Conservation (phyloP, 30 jellyfish, hydroid and myxozoan genomes). For the Chironex yamaguchii region DNA sequence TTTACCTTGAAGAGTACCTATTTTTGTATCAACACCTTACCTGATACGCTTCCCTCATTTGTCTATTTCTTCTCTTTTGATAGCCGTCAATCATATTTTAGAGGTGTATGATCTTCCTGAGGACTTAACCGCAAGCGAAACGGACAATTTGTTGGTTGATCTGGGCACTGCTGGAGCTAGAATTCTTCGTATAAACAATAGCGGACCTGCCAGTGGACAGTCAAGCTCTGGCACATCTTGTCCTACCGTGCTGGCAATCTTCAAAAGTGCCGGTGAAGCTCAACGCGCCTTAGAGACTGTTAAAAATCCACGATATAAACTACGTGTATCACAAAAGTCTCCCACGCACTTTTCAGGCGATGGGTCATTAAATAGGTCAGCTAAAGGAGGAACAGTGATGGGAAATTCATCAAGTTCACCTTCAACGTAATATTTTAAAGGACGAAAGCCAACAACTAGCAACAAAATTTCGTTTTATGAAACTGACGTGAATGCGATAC, state of each 20-base stretch:
- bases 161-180: slow-evolving; percentile 84
- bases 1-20: not conserved
- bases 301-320: slow-evolving; percentile 81
- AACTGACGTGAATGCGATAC: no score
- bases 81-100: slow-evolving; percentile 90
- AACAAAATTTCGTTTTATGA: no score
- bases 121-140: slow-evolving; percentile 67
- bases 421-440: not conserved
- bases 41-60: not conserved
- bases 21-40: not conserved
- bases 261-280: slow-evolving; percentile 92
- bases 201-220: slow-evolving; percentile 75
- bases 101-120: slow-evolving; percentile 93
- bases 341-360: slow-evolving; percentile 92
- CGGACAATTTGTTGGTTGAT: slow-evolving; percentile 77
- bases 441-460: not conserved
- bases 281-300: slow-evolving; percentile 88
- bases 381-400: slow-evolving; percentile 17
- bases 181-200: slow-evolving; percentile 81
- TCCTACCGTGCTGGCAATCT: slow-evolving; percentile 90
- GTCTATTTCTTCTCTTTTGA: not conserved
- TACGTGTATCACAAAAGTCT: slow-evolving; percentile 94
- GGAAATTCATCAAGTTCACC: slow-evolving; percentile 69
- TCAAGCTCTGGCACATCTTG: slow-evolving; percentile 58
- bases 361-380: not conserved